Base-by-base conservation (phyloP, 2,113 vertebrate genomes). In the Nycticebus coucang region DNA sequence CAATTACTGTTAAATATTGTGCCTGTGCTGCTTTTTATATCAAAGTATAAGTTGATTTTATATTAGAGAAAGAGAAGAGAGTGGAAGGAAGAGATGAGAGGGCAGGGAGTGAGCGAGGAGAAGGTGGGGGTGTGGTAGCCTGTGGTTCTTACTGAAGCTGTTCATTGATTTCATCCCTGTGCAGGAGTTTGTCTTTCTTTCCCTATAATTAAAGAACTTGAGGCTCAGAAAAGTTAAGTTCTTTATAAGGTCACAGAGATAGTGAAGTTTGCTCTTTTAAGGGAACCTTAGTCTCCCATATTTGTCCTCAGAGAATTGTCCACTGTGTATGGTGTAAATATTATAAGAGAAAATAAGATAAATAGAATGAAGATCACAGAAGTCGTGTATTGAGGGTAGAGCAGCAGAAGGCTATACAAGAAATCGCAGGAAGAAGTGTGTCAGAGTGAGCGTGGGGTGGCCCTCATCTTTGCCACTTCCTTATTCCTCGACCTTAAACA, bases 391-490 rank as follows among this genome's bases (percentile, higher is more conserved):
- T 41, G 41, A 10, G 77, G 55, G 78, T 1, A 55, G 14, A 57
- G 1, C 5, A 24, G 1, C 2, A 4, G 50, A 62, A 95, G 35
- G 55, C 30, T 12, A 5, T 22, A 41, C 69, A 95, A 81, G 7
- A 22, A 75, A 66, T 83, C 66, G 89, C 69, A 41, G 41, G 95
- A 94, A 91, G 84, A 55, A 21, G 0, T 37, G 7, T 1, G 64
- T 57, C 18, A 41, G 17, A 28, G 66, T 0, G 0, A 0, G 69
- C 15, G 22, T n/a, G 87, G 87, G 45, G 72, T 24, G 45, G 50
- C 66, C 62, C 69, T 53, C 28, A 30, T 10, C 15, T 69, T 11
- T 2, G 55, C 66, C 0, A 0, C n/a, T 91, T 21, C 9, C 24
- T 89, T 21, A 11, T 55, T 57, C n/a, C 78, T 93, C 53, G 59